Base-by-base conservation (phyloP, 2,797 vertebrate genomes). In the Aratinga solstitialis region DNA sequence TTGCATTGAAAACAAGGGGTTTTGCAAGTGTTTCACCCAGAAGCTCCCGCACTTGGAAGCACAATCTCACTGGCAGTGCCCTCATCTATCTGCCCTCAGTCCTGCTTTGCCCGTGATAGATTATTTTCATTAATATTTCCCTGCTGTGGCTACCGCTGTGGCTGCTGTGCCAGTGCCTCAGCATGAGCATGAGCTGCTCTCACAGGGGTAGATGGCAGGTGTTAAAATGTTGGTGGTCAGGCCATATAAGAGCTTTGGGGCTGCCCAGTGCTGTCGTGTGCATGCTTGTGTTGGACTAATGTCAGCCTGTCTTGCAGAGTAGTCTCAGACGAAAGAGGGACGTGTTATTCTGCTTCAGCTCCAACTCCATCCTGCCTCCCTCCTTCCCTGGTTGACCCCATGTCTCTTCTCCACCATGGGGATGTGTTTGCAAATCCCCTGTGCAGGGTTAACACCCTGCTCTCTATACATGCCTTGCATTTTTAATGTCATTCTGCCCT, bases 41-140 rank as follows among this genome's bases (percentile, higher is more conserved):
- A 62, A 86, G 43, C 48, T 85, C 32, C 59, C 74, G 42, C 74
- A 18, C 63, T 79, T 65, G n/a, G 59, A 48, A 76, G 47, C 13
- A 2, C 4, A 13, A 10, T 10, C 54, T 62, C 6, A 2, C 40
- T 65, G 1, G 0, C 74, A 68, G 75, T 21, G 40, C 56, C 82
- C 61, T 58, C 77, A 42, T 77, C 63, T 24, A 11, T 90, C 50
- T 78, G 40, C 50, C 69, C 68, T 0, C 1, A 94, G 78, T 5
- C 23, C 68, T 82, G 65, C 61, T 72, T 54, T 78, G 81, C 50
- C 89, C 58, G 9, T 78, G 84, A 91, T 24, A 13, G 62, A 78
- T 87, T 58, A 75, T 91, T 91, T 92, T 87, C 87, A 89, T 92
- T 89, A 93, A 51, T 50, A 78, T 87, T 53, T 83, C 89, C 75